phyloP scores from a whole-genome alignment of 2,797 vertebrate species.

The Tauraco hartlaubi region DNA sequence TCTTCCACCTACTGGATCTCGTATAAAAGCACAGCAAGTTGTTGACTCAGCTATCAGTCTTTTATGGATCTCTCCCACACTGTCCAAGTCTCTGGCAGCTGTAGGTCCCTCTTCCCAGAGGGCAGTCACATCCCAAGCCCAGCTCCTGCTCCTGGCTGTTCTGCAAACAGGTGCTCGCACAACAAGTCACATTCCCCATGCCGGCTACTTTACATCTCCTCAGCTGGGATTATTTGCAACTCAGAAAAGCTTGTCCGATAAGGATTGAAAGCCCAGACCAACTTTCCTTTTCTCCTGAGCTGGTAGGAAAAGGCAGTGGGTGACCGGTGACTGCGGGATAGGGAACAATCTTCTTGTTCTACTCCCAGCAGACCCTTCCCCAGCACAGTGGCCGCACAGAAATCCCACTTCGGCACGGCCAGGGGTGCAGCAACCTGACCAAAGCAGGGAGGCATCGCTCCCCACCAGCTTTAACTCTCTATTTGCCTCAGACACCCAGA shows the following conservation, averaged over 20 bases:
- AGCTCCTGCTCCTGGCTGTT: not conserved
- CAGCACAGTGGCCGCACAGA: not conserved
- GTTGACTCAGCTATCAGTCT: not conserved
- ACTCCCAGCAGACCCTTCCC: not conserved
- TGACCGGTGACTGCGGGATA: not conserved
- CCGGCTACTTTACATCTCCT: slow-evolving; percentile 40
- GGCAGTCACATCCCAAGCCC: not conserved
- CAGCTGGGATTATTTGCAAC: not conserved
- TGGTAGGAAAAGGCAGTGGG: not conserved
- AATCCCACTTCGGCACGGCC: not conserved
- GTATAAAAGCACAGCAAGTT: not conserved
- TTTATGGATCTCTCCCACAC: not conserved
- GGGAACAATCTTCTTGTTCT: not conserved
- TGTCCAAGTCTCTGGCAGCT: not conserved
- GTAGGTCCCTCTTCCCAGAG: not conserved
- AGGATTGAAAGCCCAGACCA: not conserved
- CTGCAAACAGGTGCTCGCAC: not conserved
- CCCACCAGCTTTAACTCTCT: not conserved
- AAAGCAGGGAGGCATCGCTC: not conserved
- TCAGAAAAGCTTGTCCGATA: not conserved
- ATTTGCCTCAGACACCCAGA: not conserved
- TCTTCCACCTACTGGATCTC: not conserved
- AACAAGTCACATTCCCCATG: not conserved
- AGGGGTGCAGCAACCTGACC: too few relatives aligned
- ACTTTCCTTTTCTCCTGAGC: slow-evolving; percentile 6